Base-by-base conservation (phyloP, 2,888 invertebrate species). In the Mycalesis mineus region DNA sequence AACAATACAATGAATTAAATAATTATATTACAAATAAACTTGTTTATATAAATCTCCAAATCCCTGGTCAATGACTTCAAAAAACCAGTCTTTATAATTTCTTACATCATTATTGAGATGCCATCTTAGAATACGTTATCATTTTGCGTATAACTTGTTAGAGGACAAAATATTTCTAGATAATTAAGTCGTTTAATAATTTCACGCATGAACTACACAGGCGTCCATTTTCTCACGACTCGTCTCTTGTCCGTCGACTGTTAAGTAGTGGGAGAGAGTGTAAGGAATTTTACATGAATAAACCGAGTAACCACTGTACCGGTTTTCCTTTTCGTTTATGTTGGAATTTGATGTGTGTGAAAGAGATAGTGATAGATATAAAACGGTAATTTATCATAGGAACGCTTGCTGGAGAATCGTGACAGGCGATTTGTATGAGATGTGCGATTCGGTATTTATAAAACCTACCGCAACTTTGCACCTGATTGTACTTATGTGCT, bases 211-310 rank as follows among this genome's bases (percentile, higher is more conserved):
- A 63, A 57, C 59, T 73, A 68, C 64, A 71, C 68, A 61, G 58
- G 67, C 73, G 57, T 66, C 71, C 70, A 77, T 80, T 78, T 82
- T 84, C 84, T 81, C 84, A 84, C 84, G 83, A 71, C 66, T 71
- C 68, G 70, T 70, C 71, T 67, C 65, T 69, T 72, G 73, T 67
- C 72, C 70, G 64, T 68, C 61, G 82, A 82, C 78, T 83, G 76
- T 77, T 78, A 84, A 82, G 73, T 75, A 77, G 78, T 72, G 64
- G 70, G 66, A 77, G 75, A 80, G 78, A 84, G 78, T 72, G 64
- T 69, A 66, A 77, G 75, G 80, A 79, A 84, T 84, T 82, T 45
- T 80, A 75, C 81, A 82, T 82, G 72, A 71, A 76, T 82, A 53
- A 53, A 44, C 36, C 36, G 22, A 9, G 53, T 28, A 78, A 75